A percentile compares a stretch with the other conserved stretches of the same genome.
Evolutionary conservation across 2,113 vertebrate species (phyloP).

Genomic region (Channa maculata): DNA sequence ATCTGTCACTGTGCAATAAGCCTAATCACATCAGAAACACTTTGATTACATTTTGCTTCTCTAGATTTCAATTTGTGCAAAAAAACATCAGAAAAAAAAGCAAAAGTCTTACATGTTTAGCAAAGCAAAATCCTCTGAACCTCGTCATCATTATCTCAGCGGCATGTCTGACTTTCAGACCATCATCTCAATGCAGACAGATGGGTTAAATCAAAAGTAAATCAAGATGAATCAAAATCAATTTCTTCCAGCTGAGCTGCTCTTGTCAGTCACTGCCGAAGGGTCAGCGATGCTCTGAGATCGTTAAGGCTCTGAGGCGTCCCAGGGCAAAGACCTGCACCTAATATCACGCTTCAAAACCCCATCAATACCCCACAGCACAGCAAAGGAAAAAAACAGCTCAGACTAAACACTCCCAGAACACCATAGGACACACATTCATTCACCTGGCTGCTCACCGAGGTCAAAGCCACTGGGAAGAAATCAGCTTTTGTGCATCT

Average conservation of each 20-base stretch:
- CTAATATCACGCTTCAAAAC: conserved; percentile 74
- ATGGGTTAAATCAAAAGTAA: background rate
- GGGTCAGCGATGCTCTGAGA: conserved; percentile 35
- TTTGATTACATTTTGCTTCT: no score
- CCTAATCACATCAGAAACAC: no score
- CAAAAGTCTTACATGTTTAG: no score
- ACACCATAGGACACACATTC: conserved; percentile 31
- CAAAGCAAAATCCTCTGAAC: background rate
- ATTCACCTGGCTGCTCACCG: conserved; percentile 2
- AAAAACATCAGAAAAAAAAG: no score
- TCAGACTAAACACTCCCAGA: conserved; percentile 51
- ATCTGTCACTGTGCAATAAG: no score
- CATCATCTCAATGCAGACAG: background rate
- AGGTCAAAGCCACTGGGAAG: conserved; percentile 38
- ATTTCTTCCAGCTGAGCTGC: conserved; percentile 44
- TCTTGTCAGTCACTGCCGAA: conserved; percentile 52
- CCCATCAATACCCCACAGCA: conserved; percentile 45
- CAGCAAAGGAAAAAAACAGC: background rate
- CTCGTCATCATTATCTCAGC: background rate
- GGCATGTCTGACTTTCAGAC: background rate
- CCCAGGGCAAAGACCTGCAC: conserved; percentile 47
- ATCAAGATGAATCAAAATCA: no score
- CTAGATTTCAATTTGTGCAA: no score
- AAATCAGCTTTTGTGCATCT: conserved; percentile 32
- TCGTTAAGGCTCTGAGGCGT: conserved; percentile 54